Base-by-base conservation (phyloP, 2,888 invertebrate genomes). In the Cataglyphis albicans region DNA sequence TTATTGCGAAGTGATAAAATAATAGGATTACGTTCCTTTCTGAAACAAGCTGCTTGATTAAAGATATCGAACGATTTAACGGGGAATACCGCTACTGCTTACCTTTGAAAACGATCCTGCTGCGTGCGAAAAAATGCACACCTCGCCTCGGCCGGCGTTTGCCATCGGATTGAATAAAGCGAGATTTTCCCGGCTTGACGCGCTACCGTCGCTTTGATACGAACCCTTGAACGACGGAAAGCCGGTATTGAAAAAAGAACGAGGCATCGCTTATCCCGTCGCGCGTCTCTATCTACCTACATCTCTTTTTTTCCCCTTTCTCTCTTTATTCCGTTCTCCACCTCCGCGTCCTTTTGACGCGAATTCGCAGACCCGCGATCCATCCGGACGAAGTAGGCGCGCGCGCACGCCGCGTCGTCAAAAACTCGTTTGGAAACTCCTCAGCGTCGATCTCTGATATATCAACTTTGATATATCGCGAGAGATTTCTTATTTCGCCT, bases 401-500 rank as follows among this genome's bases (percentile, higher is more conserved):
- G 32, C 55, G 74, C 84, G 81, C 64, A 65, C 64, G 32, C 41
- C 21, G 44, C 73, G 48, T 84, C 89, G 80, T 89, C 89, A 89
- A 75, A 89, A 89, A 86, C 88, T 89, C 89, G 81, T 89, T 89
- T 84, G 81, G 55, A 55, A 59, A 59, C n/a, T 65, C 41, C 55
- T 61, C 72, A 48, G 35, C 59, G 25, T 68, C 72, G 82, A 86
- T 87, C 73, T 55, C 82, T 70, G 41, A 32, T 15, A 55, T 38
- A 44, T 78, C 29, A 35, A 59, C 76, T 48, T 76, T 70, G 35
- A 32, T 15, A 55, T 38, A 44, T 78, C 29, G n/a, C n/a, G 48
- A 25, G 35, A 25, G 32, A 72, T 59, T 80, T 80, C 44, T 80
- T 80, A 72, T 72, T 80, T 80, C 44, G 18, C 35, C n/a, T 72